Evolutionary conservation across 2,888 invertebrate genomes (phyloP).

Genomic region (Melinaea menophilus): DNA sequence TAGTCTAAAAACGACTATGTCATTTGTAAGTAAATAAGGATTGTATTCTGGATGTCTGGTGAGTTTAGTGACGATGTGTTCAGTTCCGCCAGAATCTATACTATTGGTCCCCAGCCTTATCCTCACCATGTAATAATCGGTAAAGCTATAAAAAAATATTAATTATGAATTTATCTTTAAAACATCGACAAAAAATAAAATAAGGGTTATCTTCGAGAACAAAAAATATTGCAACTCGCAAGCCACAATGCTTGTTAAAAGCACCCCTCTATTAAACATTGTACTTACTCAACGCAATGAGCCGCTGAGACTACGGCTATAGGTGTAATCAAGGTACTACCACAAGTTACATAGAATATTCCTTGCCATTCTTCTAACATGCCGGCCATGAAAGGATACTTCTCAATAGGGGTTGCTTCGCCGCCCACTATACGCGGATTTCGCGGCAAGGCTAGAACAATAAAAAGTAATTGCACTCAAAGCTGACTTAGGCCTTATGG

Average conservation of each 20-base stretch:
- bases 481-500: too few species aligned
- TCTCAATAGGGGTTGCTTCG: constrained; percentile 39
- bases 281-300: constrained; percentile 52
- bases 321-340: constrained; percentile 36
- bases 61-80: neutral
- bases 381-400: constrained; percentile 54
- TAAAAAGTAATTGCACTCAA: neutral
- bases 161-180: neutral
- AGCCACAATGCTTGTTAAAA: neutral
- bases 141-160: neutral
- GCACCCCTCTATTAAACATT: neutral
- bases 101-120: neutral
- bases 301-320: constrained; percentile 49
- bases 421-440: constrained; percentile 53
- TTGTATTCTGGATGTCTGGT: neutral
- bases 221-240: neutral
- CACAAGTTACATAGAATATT: constrained; percentile 12
- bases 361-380: constrained; percentile 41
- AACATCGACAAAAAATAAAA: neutral
- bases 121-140: neutral
- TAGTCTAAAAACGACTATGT: constrained; percentile 1
- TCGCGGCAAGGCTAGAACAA: constrained; percentile 45
- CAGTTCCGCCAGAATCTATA: neutral
- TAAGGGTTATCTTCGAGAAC: neutral
- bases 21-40: neutral